Percentiles rank a stretch among this genome's conserved stretches.
Conservation (phyloP, 2,888 invertebrate genomes). For the Amblyjoppa fuscipennis region DNA sequence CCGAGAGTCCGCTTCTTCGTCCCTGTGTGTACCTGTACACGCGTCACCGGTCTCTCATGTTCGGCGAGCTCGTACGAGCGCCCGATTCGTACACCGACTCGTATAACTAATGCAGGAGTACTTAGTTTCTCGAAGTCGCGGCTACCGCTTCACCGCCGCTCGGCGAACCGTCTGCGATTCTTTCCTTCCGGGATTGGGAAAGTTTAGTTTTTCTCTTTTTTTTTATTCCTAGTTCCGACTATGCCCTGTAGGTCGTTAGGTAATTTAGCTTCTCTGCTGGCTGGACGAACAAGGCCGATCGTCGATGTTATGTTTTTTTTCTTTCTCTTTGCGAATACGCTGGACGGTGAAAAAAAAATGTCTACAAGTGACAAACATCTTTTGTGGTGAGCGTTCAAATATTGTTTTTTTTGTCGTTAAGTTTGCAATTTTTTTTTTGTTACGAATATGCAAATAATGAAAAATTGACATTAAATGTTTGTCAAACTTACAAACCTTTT, state of each 20-base stretch:
- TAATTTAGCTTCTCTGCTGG: neutral
- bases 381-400: no score
- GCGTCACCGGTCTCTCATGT: slow-evolving; percentile 43
- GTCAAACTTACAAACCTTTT: no score
- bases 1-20: slow-evolving; percentile 72
- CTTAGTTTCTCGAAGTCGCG: slow-evolving; percentile 13
- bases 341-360: neutral
- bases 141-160: neutral
- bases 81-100: slow-evolving; percentile 32
- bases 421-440: no score
- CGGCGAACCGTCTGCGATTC: slow-evolving; percentile 2
- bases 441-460: no score
- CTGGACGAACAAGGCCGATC: neutral
- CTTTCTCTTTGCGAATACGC: neutral
- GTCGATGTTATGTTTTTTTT: neutral
- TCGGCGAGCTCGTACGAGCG: slow-evolving; percentile 12
- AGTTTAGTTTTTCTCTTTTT: slow-evolving; percentile 37
- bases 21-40: slow-evolving; percentile 36
- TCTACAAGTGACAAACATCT: neutral
- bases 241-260: slow-evolving; percentile 2
- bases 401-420: no score
- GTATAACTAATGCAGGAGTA: slow-evolving; percentile 34
- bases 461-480: no score
- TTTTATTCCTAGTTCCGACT: neutral
- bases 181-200: slow-evolving; percentile 55